These are phyloP conservation scores for Coptotermes formosanus DNA, from an alignment of 1,140 invertebrate genomes.

Conservation along the genomic window DNA sequence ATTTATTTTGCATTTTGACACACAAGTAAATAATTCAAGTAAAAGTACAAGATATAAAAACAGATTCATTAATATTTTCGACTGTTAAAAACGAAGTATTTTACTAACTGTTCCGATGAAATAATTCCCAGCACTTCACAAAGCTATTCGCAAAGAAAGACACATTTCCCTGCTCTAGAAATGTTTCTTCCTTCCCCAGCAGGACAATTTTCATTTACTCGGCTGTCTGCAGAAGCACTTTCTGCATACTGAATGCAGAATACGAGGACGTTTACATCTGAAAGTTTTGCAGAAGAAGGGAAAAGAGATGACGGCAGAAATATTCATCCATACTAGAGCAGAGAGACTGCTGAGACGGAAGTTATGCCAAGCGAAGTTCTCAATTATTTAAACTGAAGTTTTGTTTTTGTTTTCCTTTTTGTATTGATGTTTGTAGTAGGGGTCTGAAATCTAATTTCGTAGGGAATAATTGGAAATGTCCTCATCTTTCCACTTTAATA, in stretches of 20 bases:
- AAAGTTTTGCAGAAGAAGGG: neutral
- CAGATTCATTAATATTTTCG: too few relatives aligned
- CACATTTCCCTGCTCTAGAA: too few relatives aligned
- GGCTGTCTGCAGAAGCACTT: neutral
- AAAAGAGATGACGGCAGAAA: neutral
- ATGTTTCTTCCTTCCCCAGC: too few relatives aligned
- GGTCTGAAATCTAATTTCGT: neutral
- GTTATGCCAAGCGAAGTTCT: neutral
- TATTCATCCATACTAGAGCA: conserved; percentile 9
- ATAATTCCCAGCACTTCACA: too few relatives aligned
- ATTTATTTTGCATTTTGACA: too few relatives aligned
- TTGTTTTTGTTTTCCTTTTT: neutral
- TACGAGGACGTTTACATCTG: neutral
- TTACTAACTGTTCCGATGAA: too few relatives aligned
- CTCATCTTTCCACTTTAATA: neutral
- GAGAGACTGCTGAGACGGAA: neutral
- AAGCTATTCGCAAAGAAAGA: too few relatives aligned
- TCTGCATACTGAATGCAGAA: neutral
- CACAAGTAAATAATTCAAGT: too few relatives aligned
- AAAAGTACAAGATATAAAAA: too few relatives aligned
- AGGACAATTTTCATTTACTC: neutral
- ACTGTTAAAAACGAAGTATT: too few relatives aligned
- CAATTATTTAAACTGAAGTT: neutral
- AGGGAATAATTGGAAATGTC: neutral
- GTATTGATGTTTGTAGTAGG: neutral